Evolutionary conservation across 2,888 invertebrate genomes (phyloP), one percentile per base, ranked within the genome.

Genomic region (Dicranocentrus wangi): DNA sequence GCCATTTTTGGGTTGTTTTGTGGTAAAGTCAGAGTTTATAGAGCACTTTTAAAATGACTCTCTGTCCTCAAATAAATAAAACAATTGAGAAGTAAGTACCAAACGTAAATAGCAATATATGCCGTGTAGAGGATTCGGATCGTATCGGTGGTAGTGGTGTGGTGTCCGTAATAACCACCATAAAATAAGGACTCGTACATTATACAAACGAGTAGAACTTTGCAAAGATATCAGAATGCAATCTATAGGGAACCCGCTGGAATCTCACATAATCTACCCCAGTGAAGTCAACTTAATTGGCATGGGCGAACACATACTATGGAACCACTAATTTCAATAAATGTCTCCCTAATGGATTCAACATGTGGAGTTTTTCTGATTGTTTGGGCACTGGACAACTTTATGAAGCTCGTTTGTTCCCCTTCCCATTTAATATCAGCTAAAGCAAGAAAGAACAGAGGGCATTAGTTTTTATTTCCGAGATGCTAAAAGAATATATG

Each of bases 311-410:
- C 25, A 25, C 32, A 17, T 58, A 28, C 32, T 63, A 61, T 47
- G 39, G 53, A 58, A 76, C 60, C 66, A 76, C 76, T 76, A 76
- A 76, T 68, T 76, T 76, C 68, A 76, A 60, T 76, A 68, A 68
- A 76, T 76, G 76, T 68, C 76, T 68, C 68, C 68, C 76, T 17
- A 58, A 76, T 60, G 76, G 43, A 75, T 75, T 66, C 73, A 65
- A 53, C 51, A 51, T 71, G 71, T 70, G 55, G 39, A 51, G 23
- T 23, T 23, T 32, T 28, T 71, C 2, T 61, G 61, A 10, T 21
- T 2, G 2, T n/a, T n/a, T n/a, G n/a, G n/a, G n/a, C n/a, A n/a
- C n/a, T n/a, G n/a, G n/a, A n/a, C n/a, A n/a, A n/a, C n/a, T n/a
- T n/a, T n/a, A n/a, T n/a, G n/a, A n/a, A n/a, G n/a, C n/a, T n/a